Conservation (phyloP, 2,113 vertebrate species). For the Corythaeola cristata region DNA sequence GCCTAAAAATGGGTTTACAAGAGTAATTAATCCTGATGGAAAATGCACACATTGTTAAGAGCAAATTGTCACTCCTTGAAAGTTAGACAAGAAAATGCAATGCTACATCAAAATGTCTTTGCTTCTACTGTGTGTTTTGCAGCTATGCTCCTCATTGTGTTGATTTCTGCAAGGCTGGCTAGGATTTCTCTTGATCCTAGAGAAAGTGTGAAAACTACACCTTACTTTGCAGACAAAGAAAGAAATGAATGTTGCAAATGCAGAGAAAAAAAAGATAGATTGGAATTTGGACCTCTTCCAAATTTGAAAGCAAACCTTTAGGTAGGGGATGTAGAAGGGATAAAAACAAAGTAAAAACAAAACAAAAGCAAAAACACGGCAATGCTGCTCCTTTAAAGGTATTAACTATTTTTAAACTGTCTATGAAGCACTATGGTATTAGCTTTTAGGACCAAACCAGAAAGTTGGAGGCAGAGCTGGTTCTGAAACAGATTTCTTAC, state of each 20-base stretch:
- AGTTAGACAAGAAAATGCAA: background rate
- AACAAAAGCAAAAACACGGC: background rate
- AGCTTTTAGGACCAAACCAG: background rate
- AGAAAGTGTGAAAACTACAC: background rate
- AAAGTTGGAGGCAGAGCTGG: background rate
- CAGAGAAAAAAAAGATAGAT: background rate
- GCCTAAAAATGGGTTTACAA: background rate
- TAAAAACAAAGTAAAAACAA: background rate
- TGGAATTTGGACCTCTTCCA: background rate
- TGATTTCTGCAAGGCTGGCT: background rate
- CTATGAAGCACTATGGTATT: background rate
- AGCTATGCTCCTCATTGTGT: background rate
- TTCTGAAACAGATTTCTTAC: background rate
- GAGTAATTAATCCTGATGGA: background rate
- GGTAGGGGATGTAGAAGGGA: background rate
- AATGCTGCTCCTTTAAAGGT: background rate
- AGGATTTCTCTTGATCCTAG: background rate
- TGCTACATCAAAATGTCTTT: background rate
- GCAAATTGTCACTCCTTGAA: background rate
- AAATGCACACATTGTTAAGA: background rate
- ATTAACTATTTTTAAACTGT: constrained; percentile 23
- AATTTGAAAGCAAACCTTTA: background rate
- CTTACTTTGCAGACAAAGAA: background rate
- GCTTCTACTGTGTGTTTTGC: background rate
- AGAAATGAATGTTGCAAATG: background rate